Evolutionary conservation across 2,113 vertebrate species (phyloP), one percentile per base, ranked within the genome.

Genomic region (Ophthalmolycus amberensis): DNA sequence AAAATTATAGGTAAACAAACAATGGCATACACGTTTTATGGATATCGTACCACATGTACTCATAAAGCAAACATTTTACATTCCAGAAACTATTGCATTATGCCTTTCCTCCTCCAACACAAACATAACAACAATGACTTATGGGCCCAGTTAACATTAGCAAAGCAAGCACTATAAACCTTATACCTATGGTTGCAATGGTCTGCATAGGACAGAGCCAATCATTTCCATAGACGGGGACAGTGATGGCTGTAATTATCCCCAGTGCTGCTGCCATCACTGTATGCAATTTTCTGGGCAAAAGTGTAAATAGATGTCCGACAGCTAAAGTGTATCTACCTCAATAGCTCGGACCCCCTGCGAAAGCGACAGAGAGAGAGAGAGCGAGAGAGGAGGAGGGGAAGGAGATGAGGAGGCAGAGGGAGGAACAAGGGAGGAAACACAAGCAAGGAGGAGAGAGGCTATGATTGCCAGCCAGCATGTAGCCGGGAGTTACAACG

Each of bases 391-490:
- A 50, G 80, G 76, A 64, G 65, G 75, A 81, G 77, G 64, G 75
- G 78, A 75, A 83, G n/a, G 73, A 88, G 73, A 88, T 66, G 69
- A 86, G 79, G 79, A 84, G 48, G 70, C 69, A 78, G 73, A 82
- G 80, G 80, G 75, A 82, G 80, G 78, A 84, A 82, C 44, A 59
- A 65, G 52, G 66, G 66, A 85, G 79, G 75, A 60, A 85, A 77
- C 59, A 74, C 65, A 75, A 87, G 75, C 38, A 65, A 89, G 75
- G 82, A 89, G 72, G 72, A 89, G 88, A 89, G 82, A 83, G 80
- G 79, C 83, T 85, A 82, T 92, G 91, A 94, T 94, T 94, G 90
- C 88, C 83, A 91, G 73, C 79, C 91, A 92, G 92, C 92, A 40
- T 93, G 92, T 72, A 83, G 91, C 82, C 85, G 8, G 89, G 92